Evolutionary conservation across 1,140 invertebrate genomes (phyloP).

Genomic region (Chrysomallon squamiferum): DNA sequence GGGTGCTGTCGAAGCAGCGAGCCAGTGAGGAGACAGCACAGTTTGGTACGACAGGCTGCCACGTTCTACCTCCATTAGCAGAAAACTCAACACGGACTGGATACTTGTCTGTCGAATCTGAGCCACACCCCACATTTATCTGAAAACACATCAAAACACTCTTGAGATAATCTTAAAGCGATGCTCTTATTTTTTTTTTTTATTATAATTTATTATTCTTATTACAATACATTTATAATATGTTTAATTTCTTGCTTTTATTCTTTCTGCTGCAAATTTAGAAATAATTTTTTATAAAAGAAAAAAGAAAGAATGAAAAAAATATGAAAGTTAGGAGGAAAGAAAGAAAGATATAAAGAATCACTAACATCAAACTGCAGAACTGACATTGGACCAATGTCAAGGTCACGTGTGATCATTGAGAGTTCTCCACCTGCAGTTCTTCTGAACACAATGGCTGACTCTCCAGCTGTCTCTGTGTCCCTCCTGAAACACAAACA

Average conservation of each 20-base stretch:
- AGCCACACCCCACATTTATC: constrained; percentile 65
- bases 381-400: constrained; percentile 61
- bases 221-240: too few species aligned
- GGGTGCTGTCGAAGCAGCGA: constrained; percentile 43
- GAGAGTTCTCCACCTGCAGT: constrained; percentile 57
- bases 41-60: constrained; percentile 54
- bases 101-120: constrained; percentile 52
- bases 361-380: constrained; percentile 65
- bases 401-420: constrained; percentile 61
- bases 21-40: constrained; percentile 43
- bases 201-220: too few species aligned
- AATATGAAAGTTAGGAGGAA: too few species aligned
- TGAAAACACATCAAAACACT: constrained; percentile 27
- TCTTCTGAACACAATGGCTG: constrained; percentile 56
- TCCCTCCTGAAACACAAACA: constrained; percentile 35
- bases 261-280: too few species aligned
- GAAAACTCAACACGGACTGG: constrained; percentile 64
- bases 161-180: too few species aligned
- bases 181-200: too few species aligned
- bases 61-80: constrained; percentile 59
- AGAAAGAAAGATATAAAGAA: too few species aligned
- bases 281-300: too few species aligned
- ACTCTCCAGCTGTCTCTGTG: constrained; percentile 35
- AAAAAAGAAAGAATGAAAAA: too few species aligned
- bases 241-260: too few species aligned